Conservation (phyloP, 2,113 vertebrate genomes). For the Brachypodius melanocephalos region DNA sequence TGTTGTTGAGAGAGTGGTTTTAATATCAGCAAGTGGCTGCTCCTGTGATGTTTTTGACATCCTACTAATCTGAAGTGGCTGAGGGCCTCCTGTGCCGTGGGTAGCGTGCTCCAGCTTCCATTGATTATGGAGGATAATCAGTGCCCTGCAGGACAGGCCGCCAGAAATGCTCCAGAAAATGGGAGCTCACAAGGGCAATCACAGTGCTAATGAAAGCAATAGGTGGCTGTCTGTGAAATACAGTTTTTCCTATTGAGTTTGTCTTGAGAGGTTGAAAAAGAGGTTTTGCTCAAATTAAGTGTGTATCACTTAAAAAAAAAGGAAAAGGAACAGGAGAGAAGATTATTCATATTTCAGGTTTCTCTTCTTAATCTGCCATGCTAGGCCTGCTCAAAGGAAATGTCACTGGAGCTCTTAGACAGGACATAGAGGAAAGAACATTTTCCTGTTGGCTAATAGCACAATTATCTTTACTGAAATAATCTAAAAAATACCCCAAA, state of each 20-base stretch:
- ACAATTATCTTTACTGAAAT: not conserved
- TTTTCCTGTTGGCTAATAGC: not conserved
- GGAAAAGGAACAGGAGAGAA: not conserved
- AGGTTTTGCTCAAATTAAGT: not conserved
- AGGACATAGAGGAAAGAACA: not conserved
- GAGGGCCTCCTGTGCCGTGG: not conserved
- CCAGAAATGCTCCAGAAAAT: not conserved
- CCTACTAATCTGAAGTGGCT: not conserved
- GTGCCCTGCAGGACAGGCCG: not conserved
- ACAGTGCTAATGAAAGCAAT: slow-evolving; percentile 1
- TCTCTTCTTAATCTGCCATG: not conserved
- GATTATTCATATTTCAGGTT: not conserved
- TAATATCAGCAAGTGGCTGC: not conserved
- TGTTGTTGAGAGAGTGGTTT: not conserved
- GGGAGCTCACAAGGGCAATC: slow-evolving; percentile 13
- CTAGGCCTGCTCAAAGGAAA: not conserved
- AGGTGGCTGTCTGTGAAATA: slow-evolving; percentile 2
- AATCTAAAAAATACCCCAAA: not conserved
- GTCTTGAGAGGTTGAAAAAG: not conserved
- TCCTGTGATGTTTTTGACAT: slow-evolving; percentile 32
- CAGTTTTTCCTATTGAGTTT: not conserved
- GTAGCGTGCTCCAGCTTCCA: not conserved
- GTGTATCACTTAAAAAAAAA: not conserved
- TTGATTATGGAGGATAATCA: slow-evolving; percentile 46
- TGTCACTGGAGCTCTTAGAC: not conserved